Percentiles rank a stretch among this genome's conserved stretches.
phyloP scores from a whole-genome alignment of 2,113 vertebrate species.

The Colius striatus region DNA sequence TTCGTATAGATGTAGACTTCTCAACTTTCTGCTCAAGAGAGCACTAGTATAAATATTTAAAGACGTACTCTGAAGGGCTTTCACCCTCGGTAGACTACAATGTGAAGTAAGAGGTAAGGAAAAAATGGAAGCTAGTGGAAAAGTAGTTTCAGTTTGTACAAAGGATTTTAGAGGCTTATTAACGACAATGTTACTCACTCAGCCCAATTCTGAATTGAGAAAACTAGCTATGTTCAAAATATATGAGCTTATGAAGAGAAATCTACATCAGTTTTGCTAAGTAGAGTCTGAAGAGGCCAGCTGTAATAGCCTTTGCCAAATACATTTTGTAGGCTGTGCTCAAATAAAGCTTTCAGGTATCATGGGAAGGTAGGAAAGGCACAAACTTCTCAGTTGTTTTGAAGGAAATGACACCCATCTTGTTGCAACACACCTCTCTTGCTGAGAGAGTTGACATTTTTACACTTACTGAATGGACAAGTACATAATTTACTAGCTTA shows the following conservation, averaged over 20 bases:
- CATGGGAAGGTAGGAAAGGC: background rate
- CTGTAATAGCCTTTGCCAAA: background rate
- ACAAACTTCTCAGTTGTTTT: background rate
- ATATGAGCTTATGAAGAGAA: background rate
- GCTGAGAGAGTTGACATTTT: background rate
- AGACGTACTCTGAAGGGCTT: background rate
- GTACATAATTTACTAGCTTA: conserved; percentile 13
- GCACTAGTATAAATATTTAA: background rate
- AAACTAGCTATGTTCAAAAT: background rate
- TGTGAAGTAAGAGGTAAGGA: background rate
- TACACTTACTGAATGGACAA: background rate
- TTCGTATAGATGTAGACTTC: background rate
- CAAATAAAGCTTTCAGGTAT: background rate
- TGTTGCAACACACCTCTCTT: background rate
- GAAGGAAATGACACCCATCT: background rate
- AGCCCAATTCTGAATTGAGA: background rate
- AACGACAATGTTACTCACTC: background rate
- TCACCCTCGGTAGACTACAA: background rate
- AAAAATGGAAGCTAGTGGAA: background rate
- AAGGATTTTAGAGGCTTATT: background rate
- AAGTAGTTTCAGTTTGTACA: background rate
- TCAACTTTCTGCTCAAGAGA: background rate
- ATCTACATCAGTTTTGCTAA: background rate
- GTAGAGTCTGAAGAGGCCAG: background rate
- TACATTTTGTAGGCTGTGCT: background rate